Evolutionary conservation across 2,113 vertebrate species (phyloP), one percentile per base, ranked within the genome.

Genomic region (Cyprinodon variegatus): DNA sequence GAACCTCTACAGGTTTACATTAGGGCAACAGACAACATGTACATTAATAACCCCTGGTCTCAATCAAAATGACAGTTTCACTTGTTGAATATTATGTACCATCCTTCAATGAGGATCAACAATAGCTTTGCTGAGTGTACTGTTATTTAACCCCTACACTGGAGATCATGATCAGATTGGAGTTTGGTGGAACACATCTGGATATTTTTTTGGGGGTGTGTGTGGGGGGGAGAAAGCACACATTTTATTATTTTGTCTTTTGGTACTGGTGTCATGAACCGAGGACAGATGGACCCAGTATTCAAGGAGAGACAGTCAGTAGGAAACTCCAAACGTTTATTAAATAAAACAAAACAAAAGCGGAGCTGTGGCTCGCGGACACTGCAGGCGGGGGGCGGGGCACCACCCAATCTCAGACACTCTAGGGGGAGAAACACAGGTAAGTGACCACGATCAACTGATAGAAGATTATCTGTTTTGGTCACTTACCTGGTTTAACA

Each of bases 301-400:
- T n/a, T n/a, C n/a, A n/a, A 91, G 91, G 92, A 89, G 90, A 89
- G 89, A 91, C 88, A 91, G 92, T n/a, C 91, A 92, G 88, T 89
- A 92, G 92, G 90, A 89, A n/a, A n/a, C n/a, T n/a, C n/a, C 86
- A 91, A 83, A 88, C 86, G 79, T 84, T 87, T 89, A 86, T 83
- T 84, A 90, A n/a, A n/a, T n/a, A n/a, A n/a, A n/a, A n/a, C n/a
- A n/a, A n/a, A n/a, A n/a, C n/a, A n/a, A n/a, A n/a, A n/a, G n/a
- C n/a, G n/a, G n/a, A n/a, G n/a, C n/a, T n/a, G n/a, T n/a, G n/a
- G n/a, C n/a, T n/a, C n/a, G n/a, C n/a, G n/a, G n/a, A n/a, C n/a
- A n/a, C n/a, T n/a, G n/a, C n/a, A n/a, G n/a, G n/a, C n/a, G n/a
- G n/a, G n/a, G n/a, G n/a, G n/a, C n/a, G n/a, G n/a, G n/a, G n/a